Percentiles rank a stretch among this genome's conserved stretches.
Conservation (phyloP, 2,113 vertebrate genomes). For the Alexandromys fortis region DNA sequence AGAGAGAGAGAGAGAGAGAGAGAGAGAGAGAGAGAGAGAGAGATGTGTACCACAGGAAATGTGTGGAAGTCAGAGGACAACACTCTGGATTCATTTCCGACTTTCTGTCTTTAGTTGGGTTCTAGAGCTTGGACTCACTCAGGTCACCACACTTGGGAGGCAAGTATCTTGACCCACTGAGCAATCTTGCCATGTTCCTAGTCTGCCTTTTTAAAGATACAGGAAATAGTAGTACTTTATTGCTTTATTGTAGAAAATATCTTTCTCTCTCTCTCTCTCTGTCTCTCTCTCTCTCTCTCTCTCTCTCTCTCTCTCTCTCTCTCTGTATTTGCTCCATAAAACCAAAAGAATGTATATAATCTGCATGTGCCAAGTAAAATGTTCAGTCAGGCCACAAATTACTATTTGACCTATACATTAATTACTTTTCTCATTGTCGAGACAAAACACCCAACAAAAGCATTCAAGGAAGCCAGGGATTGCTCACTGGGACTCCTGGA, state of each 20-base stretch:
- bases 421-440: neutral
- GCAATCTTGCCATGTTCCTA: no score
- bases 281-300: neutral
- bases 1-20: no score
- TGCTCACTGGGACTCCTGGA: neutral
- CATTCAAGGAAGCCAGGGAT: neutral
- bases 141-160: neutral
- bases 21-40: no score
- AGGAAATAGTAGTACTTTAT: neutral
- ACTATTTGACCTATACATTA: neutral
- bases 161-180: neutral
- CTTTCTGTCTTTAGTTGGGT: neutral
- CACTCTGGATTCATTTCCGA: neutral
- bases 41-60: no score
- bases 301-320: neutral
- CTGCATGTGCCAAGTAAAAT: neutral
- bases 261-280: no score
- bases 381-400: no score
- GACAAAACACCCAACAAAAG: neutral
- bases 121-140: neutral
- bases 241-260: no score
- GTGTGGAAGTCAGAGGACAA: neutral
- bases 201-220: neutral
- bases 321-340: neutral
- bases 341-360: neutral